Evolutionary conservation across 2,888 invertebrate genomes (phyloP).

Genomic region (Mimachlamys varia): DNA sequence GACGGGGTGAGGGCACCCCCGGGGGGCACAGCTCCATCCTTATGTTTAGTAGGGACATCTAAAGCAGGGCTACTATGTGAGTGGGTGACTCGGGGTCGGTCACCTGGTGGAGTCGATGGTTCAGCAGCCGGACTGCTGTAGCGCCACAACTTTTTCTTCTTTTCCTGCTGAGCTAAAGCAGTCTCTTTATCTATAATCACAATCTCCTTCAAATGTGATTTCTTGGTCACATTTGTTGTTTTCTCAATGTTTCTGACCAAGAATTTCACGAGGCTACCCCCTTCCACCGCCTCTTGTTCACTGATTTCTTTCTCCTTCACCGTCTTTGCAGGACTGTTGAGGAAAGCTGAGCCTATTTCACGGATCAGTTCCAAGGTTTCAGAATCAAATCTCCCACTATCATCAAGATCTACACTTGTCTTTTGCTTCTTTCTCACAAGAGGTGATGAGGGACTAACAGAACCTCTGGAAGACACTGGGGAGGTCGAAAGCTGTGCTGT

Average conservation of each 20-base stretch:
- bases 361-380: constrained; percentile 69
- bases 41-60: background rate
- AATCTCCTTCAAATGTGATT: constrained; percentile 58
- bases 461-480: constrained; percentile 10
- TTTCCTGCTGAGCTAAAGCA: constrained; percentile 36
- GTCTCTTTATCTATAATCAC: constrained; percentile 66
- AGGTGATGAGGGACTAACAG: background rate
- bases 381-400: constrained; percentile 61
- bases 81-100: background rate
- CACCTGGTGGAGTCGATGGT: background rate
- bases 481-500: background rate
- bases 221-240: constrained; percentile 53
- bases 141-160: constrained; percentile 43
- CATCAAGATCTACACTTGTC: constrained; percentile 23
- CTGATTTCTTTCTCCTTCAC: constrained; percentile 57
- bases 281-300: constrained; percentile 52
- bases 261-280: constrained; percentile 64
- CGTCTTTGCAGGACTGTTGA: constrained; percentile 66
- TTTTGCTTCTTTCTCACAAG: background rate
- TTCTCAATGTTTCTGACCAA: constrained; percentile 71
- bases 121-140: constrained; percentile 44
- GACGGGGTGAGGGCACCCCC: background rate
- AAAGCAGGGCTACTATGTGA: constrained; percentile 14
- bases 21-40: background rate
- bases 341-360: constrained; percentile 69